These are phyloP conservation scores for Drosophila antonietae DNA, from an alignment of 2,888 invertebrate genomes.

Conservation along the genomic window DNA sequence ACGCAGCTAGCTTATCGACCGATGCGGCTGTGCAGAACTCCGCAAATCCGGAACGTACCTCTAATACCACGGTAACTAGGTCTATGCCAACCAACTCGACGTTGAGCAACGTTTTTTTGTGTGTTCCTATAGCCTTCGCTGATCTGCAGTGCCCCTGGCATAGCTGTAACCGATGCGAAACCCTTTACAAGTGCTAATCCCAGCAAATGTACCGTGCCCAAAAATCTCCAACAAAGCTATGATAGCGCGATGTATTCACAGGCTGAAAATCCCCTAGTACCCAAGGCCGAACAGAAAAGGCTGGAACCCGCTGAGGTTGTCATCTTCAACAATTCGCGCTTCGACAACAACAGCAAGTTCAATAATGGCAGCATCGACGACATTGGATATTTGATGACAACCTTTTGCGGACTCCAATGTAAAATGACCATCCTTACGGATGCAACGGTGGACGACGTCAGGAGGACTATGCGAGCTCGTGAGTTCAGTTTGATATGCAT, in stretches of 20 bases:
- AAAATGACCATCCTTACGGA: conserved; percentile 74
- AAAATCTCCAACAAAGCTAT: background rate
- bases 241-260: conserved; percentile 40
- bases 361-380: conserved; percentile 80
- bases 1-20: conserved; percentile 71
- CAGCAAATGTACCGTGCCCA: conserved; percentile 27
- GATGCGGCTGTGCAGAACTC: conserved; percentile 75
- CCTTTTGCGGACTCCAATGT: conserved; percentile 77
- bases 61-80: conserved; percentile 3
- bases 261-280: background rate
- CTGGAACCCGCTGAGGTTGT: conserved; percentile 79
- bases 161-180: background rate
- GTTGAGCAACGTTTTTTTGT: too few species aligned
- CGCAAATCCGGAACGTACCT: conserved; percentile 31
- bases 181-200: conserved; percentile 18
- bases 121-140: too few species aligned
- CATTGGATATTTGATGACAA: conserved; percentile 68
- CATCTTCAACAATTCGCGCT: conserved; percentile 82
- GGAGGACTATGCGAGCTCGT: conserved; percentile 75
- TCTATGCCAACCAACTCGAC: background rate
- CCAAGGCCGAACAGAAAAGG: conserved; percentile 37
- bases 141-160: background rate
- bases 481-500: conserved; percentile 48
- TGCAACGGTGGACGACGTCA: conserved; percentile 74
- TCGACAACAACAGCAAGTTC: conserved; percentile 74